These are phyloP conservation scores for Hydrotaea cyrtoneurina DNA, from an alignment of 2,888 invertebrate species.

Conservation along the genomic window DNA sequence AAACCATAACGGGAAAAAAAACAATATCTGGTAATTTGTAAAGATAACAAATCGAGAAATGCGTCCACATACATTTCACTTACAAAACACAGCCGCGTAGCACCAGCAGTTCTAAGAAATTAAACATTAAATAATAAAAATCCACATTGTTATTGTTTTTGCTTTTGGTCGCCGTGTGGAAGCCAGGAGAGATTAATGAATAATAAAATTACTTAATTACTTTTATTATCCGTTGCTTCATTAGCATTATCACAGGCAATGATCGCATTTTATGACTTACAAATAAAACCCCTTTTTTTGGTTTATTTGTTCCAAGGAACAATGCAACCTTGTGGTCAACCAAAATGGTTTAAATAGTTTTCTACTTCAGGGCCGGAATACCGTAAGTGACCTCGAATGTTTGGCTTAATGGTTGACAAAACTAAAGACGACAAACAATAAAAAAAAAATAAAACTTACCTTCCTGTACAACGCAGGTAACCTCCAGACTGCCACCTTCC, in stretches of 20 bases:
- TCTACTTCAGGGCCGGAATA: neutral
- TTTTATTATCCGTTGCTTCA: neutral
- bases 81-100: too few relatives aligned
- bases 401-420: constrained; percentile 4
- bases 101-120: too few relatives aligned
- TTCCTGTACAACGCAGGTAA: constrained; percentile 87
- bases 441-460: constrained; percentile 82
- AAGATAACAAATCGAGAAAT: too few relatives aligned
- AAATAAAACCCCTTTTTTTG: neutral
- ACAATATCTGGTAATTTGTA: too few relatives aligned
- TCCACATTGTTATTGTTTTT: too few relatives aligned
- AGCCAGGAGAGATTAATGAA: neutral
- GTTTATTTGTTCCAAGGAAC: neutral
- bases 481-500: constrained; percentile 86
- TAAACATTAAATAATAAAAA: too few relatives aligned
- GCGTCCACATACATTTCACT: too few relatives aligned
- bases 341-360: neutral
- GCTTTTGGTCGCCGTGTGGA: too few relatives aligned
- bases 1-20: too few relatives aligned
- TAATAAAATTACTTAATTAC: constrained; percentile 30
- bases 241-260: constrained; percentile 13
- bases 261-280: neutral
- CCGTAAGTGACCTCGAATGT: too few relatives aligned
- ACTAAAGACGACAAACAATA: neutral
- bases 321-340: neutral